Percentiles rank a stretch among this genome's conserved stretches.
Conservation (phyloP, 1,140 invertebrate genomes). For the Megalonaias nervosa region DNA sequence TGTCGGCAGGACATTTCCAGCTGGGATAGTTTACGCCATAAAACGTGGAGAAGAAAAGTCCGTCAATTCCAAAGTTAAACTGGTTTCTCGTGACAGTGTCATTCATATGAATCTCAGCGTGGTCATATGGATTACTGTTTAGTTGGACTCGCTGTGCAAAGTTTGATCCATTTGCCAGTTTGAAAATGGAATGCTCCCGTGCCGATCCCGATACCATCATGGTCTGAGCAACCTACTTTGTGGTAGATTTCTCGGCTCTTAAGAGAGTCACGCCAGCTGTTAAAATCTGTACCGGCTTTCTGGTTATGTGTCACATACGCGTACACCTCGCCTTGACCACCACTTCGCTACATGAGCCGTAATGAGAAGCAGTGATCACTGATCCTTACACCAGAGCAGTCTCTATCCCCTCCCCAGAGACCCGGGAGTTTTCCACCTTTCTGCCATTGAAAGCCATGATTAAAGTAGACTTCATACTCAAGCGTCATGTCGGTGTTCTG, state of each 20-base stretch:
- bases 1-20: conserved; percentile 46
- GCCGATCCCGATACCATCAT: conserved; percentile 32
- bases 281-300: conserved; percentile 12
- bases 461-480: conserved; percentile 45
- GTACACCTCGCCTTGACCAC: conserved; percentile 51
- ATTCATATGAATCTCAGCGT: conserved; percentile 16
- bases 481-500: conserved; percentile 18
- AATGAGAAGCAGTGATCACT: conserved; percentile 49
- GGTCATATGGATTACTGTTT: conserved; percentile 18
- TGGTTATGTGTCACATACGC: conserved; percentile 48
- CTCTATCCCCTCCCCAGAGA: conserved; percentile 36
- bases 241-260: conserved; percentile 26
- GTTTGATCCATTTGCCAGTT: conserved; percentile 34
- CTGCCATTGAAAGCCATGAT: conserved; percentile 44
- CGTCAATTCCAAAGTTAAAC: conserved; percentile 40
- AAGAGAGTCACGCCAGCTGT: conserved; percentile 17
- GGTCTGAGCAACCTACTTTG: conserved; percentile 29
- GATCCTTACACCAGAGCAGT: conserved; percentile 40
- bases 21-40: conserved; percentile 46
- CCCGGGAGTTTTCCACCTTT: conserved; percentile 58
- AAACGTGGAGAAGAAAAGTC: conserved; percentile 61
- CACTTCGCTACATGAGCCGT: conserved; percentile 53
- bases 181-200: conserved; percentile 35
- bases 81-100: conserved; percentile 32
- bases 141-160: conserved; percentile 48